Conservation (phyloP, 2,113 vertebrate species). For the Brachirus orientalis region DNA sequence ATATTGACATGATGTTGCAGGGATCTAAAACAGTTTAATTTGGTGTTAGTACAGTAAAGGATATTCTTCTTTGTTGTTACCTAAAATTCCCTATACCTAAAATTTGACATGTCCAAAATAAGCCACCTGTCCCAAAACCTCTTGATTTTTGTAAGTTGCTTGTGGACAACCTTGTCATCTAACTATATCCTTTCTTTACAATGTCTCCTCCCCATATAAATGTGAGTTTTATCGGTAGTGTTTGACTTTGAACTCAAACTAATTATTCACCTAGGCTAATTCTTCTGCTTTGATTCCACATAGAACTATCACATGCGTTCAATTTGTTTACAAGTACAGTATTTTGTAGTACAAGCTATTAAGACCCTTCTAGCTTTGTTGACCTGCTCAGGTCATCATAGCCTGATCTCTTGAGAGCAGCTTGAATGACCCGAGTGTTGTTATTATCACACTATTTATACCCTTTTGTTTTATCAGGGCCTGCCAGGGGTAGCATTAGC, state of each 20-base stretch:
- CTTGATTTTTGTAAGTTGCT: neutral
- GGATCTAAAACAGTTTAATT: constrained; percentile 13
- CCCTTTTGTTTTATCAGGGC: constrained; percentile 8
- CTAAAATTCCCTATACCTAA: no score
- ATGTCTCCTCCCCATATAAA: neutral
- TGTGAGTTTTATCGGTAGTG: neutral
- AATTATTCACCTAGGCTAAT: neutral
- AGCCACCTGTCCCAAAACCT: neutral
- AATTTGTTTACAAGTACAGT: constrained; percentile 7
- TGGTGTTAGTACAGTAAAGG: neutral
- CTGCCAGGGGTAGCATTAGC: constrained; percentile 8
- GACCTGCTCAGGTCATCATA: neutral
- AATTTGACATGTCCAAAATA: no score
- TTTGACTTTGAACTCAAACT: neutral
- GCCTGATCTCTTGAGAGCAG: constrained; percentile 16
- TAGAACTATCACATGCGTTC: neutral
- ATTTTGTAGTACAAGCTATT: neutral
- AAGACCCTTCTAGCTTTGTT: neutral
- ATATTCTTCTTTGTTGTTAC: neutral
- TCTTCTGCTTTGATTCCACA: neutral
- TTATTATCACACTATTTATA: constrained; percentile 11
- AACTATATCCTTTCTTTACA: neutral
- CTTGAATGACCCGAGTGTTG: constrained; percentile 13
- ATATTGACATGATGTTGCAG: constrained; percentile 28
- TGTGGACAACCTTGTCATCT: neutral